A percentile compares a stretch with the other conserved stretches of the same genome.
Conservation (phyloP, 2,888 invertebrate species). For the Lasioglossum figueresi region DNA sequence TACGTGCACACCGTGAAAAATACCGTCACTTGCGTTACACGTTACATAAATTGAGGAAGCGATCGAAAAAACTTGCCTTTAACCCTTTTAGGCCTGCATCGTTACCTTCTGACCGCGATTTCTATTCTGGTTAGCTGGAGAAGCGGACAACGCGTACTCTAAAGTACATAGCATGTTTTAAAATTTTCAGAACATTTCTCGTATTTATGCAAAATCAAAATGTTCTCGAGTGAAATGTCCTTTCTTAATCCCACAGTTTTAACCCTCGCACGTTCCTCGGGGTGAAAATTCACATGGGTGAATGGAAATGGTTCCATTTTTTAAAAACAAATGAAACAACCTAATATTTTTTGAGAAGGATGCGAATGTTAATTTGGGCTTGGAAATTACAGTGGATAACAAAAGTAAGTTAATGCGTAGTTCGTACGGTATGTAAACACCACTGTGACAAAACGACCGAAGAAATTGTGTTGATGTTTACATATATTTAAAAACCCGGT, state of each 20-base stretch:
- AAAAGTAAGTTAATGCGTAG: too few relatives aligned
- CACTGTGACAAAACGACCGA: too few relatives aligned
- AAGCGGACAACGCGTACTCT: background rate
- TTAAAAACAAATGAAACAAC: background rate
- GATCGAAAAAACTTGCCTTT: conserved; percentile 2
- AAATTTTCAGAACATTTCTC: background rate
- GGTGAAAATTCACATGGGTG: background rate
- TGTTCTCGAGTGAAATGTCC: background rate
- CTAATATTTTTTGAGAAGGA: too few relatives aligned
- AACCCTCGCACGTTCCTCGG: background rate
- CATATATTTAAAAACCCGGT: too few relatives aligned
- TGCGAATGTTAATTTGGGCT: background rate
- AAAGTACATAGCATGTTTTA: background rate
- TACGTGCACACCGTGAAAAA: background rate
- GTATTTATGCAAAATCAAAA: background rate
- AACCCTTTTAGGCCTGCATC: background rate
- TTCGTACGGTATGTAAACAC: too few relatives aligned
- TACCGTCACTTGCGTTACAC: conserved; percentile 30
- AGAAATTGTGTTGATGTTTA: too few relatives aligned
- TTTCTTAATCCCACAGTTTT: background rate
- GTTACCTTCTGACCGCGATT: background rate
- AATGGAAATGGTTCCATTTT: too few relatives aligned
- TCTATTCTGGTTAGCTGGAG: background rate
- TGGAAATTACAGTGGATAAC: background rate
- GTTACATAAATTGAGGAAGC: conserved; percentile 32